Evolutionary conservation across 2,888 invertebrate species (phyloP).

Genomic region (Eucera pruinosa): DNA sequence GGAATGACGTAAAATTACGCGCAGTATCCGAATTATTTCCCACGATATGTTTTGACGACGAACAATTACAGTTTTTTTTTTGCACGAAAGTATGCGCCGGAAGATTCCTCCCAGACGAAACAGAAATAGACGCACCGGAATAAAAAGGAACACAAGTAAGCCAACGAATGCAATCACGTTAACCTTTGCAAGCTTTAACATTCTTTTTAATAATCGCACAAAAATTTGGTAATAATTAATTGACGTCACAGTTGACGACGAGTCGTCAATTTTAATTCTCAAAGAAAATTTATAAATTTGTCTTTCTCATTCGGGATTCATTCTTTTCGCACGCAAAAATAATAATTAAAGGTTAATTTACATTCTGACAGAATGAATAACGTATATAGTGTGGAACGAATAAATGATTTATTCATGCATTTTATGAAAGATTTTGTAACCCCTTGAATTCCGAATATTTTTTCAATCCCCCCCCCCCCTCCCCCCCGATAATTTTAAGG

Average conservation of each 20-base stretch:
- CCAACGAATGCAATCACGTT: not conserved
- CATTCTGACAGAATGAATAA: too few relatives aligned
- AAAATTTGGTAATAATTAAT: not conserved
- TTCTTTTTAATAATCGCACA: not conserved
- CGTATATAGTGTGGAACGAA: too few relatives aligned
- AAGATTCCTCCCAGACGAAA: slow-evolving; percentile 18
- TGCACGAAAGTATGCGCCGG: slow-evolving; percentile 33
- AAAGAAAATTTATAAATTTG: too few relatives aligned
- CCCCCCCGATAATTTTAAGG: too few relatives aligned
- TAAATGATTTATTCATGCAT: too few relatives aligned
- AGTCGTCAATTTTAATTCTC: too few relatives aligned
- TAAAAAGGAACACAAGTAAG: slow-evolving; percentile 25
- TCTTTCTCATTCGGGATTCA: too few relatives aligned
- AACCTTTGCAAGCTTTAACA: slow-evolving; percentile 1
- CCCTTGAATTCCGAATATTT: too few relatives aligned
- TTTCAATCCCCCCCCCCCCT: too few relatives aligned
- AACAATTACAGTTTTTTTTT: not conserved
- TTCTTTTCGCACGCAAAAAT: too few relatives aligned
- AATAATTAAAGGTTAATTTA: too few relatives aligned
- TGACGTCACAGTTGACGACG: not conserved
- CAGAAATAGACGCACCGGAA: not conserved
- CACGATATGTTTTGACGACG: slow-evolving; percentile 22
- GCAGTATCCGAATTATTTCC: slow-evolving; percentile 22
- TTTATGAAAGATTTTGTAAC: too few relatives aligned
- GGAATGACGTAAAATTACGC: slow-evolving; percentile 19